These are phyloP conservation scores for Eurois occulta DNA, from an alignment of 2,888 invertebrate genomes.

Conservation along the genomic window DNA sequence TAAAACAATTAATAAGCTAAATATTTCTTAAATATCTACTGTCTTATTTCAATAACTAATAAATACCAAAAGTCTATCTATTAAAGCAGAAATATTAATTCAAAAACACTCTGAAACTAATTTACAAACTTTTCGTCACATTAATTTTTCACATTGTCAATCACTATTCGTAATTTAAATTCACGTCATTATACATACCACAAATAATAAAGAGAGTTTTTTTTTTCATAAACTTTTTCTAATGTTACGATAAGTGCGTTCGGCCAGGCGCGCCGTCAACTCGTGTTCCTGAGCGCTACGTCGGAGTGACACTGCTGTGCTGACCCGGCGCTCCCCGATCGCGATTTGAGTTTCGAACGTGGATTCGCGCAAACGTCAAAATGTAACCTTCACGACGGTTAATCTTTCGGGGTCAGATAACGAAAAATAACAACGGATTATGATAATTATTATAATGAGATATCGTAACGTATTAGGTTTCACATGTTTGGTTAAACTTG, in stretches of 20 bases:
- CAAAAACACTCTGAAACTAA: slow-evolving; percentile 52
- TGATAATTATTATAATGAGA: slow-evolving; percentile 34
- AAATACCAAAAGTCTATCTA: neutral
- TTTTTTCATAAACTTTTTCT: slow-evolving; percentile 53
- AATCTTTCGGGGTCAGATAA: slow-evolving; percentile 39
- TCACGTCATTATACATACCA: slow-evolving; percentile 34
- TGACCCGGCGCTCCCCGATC: slow-evolving; percentile 70
- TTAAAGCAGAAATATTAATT: slow-evolving; percentile 8
- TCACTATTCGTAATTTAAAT: slow-evolving; percentile 33
- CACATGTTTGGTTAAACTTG: neutral
- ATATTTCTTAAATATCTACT: neutral
- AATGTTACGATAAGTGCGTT: slow-evolving; percentile 52
- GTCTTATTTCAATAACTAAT: neutral
- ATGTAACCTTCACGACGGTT: slow-evolving; percentile 48
- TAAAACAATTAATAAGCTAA: neutral
- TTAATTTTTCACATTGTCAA: slow-evolving; percentile 35
- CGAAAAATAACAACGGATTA: slow-evolving; percentile 12
- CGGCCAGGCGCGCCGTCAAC: slow-evolving; percentile 50
- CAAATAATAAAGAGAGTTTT: slow-evolving; percentile 20
- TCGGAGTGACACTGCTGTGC: slow-evolving; percentile 74
- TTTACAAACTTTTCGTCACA: slow-evolving; percentile 55
- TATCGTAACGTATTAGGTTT: slow-evolving; percentile 15
- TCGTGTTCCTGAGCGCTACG: slow-evolving; percentile 68
- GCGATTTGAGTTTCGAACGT: slow-evolving; percentile 71
- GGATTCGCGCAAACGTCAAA: slow-evolving; percentile 72